A percentile compares a stretch with the other conserved stretches of the same genome.
Conservation (phyloP, 2,888 invertebrate genomes). For the Camptogramma bilineatum region DNA sequence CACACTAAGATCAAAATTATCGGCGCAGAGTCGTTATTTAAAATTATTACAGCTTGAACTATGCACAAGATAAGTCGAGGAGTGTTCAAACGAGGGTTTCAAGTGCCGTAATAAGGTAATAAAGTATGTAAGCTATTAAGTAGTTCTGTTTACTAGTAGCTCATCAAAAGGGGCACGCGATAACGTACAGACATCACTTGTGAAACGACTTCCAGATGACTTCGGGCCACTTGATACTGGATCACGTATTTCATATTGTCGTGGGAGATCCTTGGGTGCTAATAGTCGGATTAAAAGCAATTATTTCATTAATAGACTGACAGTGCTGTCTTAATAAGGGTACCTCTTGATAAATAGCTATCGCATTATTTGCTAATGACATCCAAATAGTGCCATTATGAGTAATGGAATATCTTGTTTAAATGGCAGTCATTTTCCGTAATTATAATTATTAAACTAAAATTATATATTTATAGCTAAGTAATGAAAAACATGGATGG, state of each 20-base stretch:
- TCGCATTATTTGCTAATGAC: slow-evolving; percentile 20
- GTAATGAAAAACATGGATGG: neutral
- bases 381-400: neutral
- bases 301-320: slow-evolving; percentile 41
- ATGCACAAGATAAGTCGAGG: neutral
- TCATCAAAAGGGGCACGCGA: slow-evolving; percentile 65
- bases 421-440: slow-evolving; percentile 17
- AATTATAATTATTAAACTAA: slow-evolving; percentile 5
- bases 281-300: slow-evolving; percentile 41
- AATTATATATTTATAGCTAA: neutral
- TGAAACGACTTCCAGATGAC: slow-evolving; percentile 44
- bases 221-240: slow-evolving; percentile 47
- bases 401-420: neutral
- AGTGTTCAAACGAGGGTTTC: slow-evolving; percentile 4
- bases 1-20: neutral
- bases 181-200: slow-evolving; percentile 62
- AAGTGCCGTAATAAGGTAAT: slow-evolving; percentile 40
- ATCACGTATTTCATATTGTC: slow-evolving; percentile 39
- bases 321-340: slow-evolving; percentile 27
- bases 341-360: slow-evolving; percentile 11
- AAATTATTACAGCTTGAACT: neutral
- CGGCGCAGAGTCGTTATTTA: neutral
- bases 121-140: slow-evolving; percentile 55
- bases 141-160: slow-evolving; percentile 57
- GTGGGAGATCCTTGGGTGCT: slow-evolving; percentile 38